Conservation (phyloP, 2,797 vertebrate species). For the Rhodeus uyekii region DNA sequence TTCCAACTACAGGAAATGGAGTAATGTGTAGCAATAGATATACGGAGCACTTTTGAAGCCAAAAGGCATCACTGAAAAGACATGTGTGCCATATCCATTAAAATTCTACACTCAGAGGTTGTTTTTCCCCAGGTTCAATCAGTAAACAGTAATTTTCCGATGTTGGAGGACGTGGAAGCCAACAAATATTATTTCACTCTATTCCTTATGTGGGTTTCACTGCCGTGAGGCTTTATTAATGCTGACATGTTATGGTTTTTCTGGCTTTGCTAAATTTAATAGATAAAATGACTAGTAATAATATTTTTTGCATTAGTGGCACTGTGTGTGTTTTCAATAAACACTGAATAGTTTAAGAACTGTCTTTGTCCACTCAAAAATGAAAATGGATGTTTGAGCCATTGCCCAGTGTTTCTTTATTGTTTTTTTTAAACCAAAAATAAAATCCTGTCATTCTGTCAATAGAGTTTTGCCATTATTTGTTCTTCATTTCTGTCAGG, state of each 20-base stretch:
- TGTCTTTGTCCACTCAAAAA: neutral
- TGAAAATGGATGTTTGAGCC: neutral
- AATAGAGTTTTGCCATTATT: neutral
- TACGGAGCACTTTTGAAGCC: conserved; percentile 25
- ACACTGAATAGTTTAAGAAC: neutral
- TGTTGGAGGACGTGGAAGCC: neutral
- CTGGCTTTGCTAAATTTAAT: neutral
- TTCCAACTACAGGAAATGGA: neutral
- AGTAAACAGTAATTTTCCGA: conserved; percentile 5
- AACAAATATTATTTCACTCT: neutral
- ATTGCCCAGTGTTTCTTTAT: neutral
- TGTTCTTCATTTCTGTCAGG: neutral
- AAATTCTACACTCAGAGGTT: neutral
- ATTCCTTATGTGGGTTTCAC: neutral
- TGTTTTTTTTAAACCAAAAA: neutral
- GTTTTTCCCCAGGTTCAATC: conserved; percentile 31
- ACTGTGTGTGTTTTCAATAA: neutral
- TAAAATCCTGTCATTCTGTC: neutral
- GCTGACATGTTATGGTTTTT: neutral
- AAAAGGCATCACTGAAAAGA: conserved; percentile 7
- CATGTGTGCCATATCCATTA: neutral
- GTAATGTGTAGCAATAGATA: conserved; percentile 10
- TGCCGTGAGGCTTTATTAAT: conserved; percentile 4
- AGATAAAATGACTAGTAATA: neutral
- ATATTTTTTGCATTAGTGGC: neutral